Percentiles rank a stretch among this genome's conserved stretches.
phyloP scores from a whole-genome alignment of 2,888 invertebrate species.

The Hydrotaea cyrtoneurina region DNA sequence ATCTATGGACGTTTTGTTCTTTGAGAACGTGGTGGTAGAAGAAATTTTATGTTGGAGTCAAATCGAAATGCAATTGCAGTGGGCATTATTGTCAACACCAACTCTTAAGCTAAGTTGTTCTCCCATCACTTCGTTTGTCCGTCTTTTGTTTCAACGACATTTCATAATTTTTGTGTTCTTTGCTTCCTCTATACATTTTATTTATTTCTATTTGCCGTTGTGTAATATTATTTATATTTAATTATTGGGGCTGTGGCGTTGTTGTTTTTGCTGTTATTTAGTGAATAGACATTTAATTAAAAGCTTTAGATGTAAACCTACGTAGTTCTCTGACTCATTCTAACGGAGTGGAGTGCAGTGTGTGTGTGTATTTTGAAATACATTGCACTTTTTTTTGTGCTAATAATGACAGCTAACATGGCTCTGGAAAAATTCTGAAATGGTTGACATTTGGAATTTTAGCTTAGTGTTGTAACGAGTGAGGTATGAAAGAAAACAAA shows the following conservation, averaged over 20 bases:
- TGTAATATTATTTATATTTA: neutral
- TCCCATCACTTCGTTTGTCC: neutral
- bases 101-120: no score
- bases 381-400: no score
- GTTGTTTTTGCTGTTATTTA: constrained; percentile 1
- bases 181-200: neutral
- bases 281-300: constrained; percentile 18
- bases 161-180: constrained; percentile 44
- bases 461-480: no score
- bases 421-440: neutral
- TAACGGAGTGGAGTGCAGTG: neutral
- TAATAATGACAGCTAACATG: constrained; percentile 12
- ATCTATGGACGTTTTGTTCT: constrained; percentile 11
- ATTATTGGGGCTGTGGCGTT: neutral
- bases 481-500: no score
- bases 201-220: neutral
- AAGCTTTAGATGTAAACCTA: constrained; percentile 16
- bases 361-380: neutral
- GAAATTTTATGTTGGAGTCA: constrained; percentile 16
- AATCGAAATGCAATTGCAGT: neutral
- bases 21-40: neutral
- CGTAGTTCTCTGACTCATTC: constrained; percentile 10
- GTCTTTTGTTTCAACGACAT: constrained; percentile 39
- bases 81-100: neutral
- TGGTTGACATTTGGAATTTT: constrained; percentile 25